Conservation (phyloP, 1,140 invertebrate genomes). For the Cotesia typhae region DNA sequence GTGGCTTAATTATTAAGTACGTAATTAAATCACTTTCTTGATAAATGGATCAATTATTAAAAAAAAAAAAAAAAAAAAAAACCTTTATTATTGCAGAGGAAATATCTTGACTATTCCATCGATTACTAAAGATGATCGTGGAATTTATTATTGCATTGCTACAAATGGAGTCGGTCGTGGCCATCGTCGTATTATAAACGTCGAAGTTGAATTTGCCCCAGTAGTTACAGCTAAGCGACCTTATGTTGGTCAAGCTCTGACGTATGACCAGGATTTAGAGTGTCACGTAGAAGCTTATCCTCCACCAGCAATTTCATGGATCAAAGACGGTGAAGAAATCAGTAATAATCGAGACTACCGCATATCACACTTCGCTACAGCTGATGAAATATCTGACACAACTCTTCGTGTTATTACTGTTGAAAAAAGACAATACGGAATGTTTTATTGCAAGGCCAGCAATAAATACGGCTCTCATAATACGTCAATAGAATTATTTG, state of each 20-base stretch:
- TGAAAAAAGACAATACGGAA: constrained; percentile 88
- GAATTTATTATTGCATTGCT: constrained; percentile 93
- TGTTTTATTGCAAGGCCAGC: constrained; percentile 85
- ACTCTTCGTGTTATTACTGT: constrained; percentile 89
- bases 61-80: too few species aligned
- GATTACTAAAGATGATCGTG: constrained; percentile 86
- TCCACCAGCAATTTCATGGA: constrained; percentile 86
- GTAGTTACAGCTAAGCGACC: constrained; percentile 84
- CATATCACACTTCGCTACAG: constrained; percentile 88
- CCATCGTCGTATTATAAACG: constrained; percentile 83
- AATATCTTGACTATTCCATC: constrained; percentile 81
- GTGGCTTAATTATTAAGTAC: constrained; percentile 78
- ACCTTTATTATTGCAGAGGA: constrained; percentile 67
- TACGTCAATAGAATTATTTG: constrained; percentile 82
- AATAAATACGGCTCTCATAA: constrained; percentile 87
- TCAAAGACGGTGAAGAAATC: constrained; percentile 81
- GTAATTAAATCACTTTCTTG: not conserved
- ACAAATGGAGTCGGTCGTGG: constrained; percentile 90
- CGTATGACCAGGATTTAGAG: constrained; percentile 92
- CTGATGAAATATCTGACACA: constrained; percentile 89
- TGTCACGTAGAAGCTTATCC: constrained; percentile 94
- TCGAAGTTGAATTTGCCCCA: constrained; percentile 89
- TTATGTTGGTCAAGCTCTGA: constrained; percentile 84
- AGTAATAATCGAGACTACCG: constrained; percentile 90
- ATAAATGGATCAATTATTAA: too few species aligned